Percentiles rank a stretch among this genome's conserved stretches.
Evolutionary conservation across 2,113 vertebrate genomes (phyloP).

Genomic region (Chloropsis cyanopogon): DNA sequence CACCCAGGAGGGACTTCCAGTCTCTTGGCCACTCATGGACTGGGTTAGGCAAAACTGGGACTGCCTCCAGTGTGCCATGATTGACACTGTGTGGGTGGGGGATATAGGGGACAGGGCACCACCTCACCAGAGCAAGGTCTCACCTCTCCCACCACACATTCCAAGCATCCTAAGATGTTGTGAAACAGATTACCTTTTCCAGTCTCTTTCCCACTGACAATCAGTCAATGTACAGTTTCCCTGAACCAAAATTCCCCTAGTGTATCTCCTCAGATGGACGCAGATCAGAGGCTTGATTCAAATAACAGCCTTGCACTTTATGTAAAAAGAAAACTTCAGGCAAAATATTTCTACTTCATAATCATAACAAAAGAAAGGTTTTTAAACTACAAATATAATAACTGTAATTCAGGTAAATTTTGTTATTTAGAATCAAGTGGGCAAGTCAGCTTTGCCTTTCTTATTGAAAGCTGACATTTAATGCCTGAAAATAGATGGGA

Average conservation of each 20-base stretch:
- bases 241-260: neutral
- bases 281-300: neutral
- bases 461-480: constrained; percentile 23
- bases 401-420: constrained; percentile 32
- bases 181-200: neutral
- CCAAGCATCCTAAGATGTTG: neutral
- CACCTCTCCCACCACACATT: neutral
- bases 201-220: neutral
- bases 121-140: neutral
- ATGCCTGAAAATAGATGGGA: constrained; percentile 7
- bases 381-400: constrained; percentile 27
- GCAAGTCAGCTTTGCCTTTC: constrained; percentile 1
- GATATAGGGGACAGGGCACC: neutral
- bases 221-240: neutral
- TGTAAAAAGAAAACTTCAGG: neutral
- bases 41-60: neutral
- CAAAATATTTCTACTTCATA: neutral
- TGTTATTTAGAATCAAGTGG: neutral
- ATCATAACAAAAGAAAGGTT: neutral
- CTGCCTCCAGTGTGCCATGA: neutral
- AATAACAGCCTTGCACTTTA: neutral
- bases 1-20: neutral
- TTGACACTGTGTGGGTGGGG: accelerated
- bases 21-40: neutral
- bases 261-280: neutral